These are phyloP conservation scores for Falco peregrinus DNA, from an alignment of 2,797 vertebrate genomes.

Conservation along the genomic window DNA sequence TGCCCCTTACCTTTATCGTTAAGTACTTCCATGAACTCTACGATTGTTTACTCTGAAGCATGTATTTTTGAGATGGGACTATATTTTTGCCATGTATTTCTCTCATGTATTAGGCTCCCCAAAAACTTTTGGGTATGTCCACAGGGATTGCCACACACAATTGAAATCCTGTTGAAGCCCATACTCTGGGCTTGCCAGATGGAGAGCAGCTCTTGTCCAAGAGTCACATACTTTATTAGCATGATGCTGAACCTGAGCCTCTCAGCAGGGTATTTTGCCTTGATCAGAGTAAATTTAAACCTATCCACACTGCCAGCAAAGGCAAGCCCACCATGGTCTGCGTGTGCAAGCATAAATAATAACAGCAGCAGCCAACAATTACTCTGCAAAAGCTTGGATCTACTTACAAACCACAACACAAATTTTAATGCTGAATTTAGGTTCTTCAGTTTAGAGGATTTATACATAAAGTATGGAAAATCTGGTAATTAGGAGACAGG, in stretches of 20 bases:
- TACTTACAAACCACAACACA: background rate
- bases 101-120: background rate
- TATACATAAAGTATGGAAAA: background rate
- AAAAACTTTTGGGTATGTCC: background rate
- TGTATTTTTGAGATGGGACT: background rate
- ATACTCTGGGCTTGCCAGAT: background rate
- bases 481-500: background rate
- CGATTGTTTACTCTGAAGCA: background rate
- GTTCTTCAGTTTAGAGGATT: background rate
- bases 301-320: background rate
- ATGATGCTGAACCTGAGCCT: constrained; percentile 3
- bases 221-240: constrained; percentile 6
- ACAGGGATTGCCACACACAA: background rate
- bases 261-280: constrained; percentile 19
- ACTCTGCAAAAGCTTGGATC: background rate
- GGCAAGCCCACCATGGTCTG: background rate
- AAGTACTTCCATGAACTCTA: background rate
- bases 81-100: background rate
- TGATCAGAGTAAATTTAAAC: constrained; percentile 20
- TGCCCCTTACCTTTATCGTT: background rate
- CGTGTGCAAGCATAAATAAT: background rate
- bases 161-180: background rate
- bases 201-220: constrained; percentile 9
- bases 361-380: background rate
- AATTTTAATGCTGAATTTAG: background rate